These are phyloP conservation scores for Leuctra nigra DNA, from an alignment of 2,888 invertebrate genomes.

Conservation along the genomic window DNA sequence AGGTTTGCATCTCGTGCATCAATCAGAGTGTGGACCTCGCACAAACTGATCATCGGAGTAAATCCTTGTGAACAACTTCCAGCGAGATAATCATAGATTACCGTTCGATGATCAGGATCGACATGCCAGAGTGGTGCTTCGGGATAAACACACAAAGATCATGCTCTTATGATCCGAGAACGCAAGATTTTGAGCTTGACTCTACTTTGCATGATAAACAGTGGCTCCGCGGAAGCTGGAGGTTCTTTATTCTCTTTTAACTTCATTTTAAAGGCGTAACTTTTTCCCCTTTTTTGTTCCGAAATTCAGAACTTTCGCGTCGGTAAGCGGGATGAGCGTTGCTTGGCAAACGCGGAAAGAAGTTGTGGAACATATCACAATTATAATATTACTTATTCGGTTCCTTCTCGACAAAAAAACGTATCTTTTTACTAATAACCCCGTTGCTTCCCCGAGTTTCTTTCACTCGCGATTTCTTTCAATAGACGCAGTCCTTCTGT, in stretches of 20 bases:
- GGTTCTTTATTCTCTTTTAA: neutral
- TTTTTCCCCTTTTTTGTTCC: conserved; percentile 11
- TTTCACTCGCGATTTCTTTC: neutral
- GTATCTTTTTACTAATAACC: neutral
- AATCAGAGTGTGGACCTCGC: too few relatives aligned
- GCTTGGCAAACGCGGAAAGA: neutral
- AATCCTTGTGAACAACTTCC: too few relatives aligned
- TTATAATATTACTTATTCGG: neutral
- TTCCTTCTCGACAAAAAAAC: neutral
- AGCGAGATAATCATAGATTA: too few relatives aligned
- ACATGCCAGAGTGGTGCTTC: too few relatives aligned
- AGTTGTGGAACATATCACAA: conserved; percentile 11
- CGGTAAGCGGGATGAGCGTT: neutral
- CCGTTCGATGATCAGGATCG: too few relatives aligned
- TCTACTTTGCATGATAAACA: conserved; percentile 6
- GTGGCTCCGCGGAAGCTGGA: neutral
- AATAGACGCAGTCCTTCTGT: neutral
- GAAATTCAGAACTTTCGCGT: conserved; percentile 2
- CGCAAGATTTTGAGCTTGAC: too few relatives aligned
- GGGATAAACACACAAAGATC: too few relatives aligned
- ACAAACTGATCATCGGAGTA: too few relatives aligned
- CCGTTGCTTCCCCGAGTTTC: too few relatives aligned
- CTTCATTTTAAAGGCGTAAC: conserved; percentile 13
- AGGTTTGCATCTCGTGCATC: too few relatives aligned
- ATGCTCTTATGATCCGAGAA: too few relatives aligned